Evolutionary conservation across 2,888 invertebrate genomes (phyloP).

Genomic region (Callyntrura guangdongensis): DNA sequence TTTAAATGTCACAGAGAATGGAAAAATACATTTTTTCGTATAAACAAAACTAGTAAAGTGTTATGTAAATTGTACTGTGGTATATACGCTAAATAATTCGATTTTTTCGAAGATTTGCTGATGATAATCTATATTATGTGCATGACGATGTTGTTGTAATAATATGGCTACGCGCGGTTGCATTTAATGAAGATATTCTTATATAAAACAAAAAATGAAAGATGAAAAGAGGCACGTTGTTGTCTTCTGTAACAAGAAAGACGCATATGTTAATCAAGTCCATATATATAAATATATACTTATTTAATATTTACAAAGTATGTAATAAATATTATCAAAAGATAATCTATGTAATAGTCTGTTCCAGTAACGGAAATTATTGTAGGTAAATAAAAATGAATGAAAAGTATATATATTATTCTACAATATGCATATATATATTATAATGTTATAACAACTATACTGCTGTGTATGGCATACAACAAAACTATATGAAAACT

Average conservation of each 20-base stretch:
- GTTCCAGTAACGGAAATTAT: conserved; percentile 63
- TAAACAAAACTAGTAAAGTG: conserved; percentile 28
- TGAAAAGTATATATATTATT: conserved; percentile 72
- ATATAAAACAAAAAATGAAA: conserved; percentile 73
- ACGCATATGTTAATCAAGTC: conserved; percentile 82
- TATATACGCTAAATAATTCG: conserved; percentile 65
- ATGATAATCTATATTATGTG: conserved; percentile 54
- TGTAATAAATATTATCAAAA: conserved; percentile 30
- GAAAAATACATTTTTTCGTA: conserved; percentile 40
- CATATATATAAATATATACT: conserved; percentile 68
- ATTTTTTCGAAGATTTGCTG: conserved; percentile 73
- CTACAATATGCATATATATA: conserved; percentile 55
- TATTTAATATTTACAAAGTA: conserved; percentile 41
- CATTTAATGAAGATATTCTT: conserved; percentile 73
- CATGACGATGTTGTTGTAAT: conserved; percentile 62
- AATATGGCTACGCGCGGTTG: conserved; percentile 69
- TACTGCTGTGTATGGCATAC: conserved; percentile 42
- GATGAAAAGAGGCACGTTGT: conserved; percentile 78
- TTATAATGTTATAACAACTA: conserved; percentile 15
- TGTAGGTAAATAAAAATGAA: conserved; percentile 60
- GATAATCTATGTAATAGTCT: conserved; percentile 57
- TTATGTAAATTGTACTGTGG: conserved; percentile 62
- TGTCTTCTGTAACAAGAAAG: conserved; percentile 81
- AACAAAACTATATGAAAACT: conserved; percentile 26
- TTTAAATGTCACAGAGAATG: conserved; percentile 28